Conservation (phyloP, 2,797 vertebrate genomes). For the Lemur catta region DNA sequence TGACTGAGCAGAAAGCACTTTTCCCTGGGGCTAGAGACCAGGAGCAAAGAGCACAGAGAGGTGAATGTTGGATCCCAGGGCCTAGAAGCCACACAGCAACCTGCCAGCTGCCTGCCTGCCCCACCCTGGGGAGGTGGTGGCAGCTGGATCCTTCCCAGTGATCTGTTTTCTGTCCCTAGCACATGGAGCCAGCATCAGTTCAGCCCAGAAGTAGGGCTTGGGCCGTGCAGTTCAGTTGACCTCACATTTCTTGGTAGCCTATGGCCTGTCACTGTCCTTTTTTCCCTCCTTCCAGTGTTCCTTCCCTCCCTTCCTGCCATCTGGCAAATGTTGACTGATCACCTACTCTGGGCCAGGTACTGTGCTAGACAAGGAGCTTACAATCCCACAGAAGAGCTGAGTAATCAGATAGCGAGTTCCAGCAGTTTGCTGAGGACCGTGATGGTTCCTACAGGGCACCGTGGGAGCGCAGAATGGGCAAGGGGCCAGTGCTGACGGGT, state of each 20-base stretch:
- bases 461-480: not conserved
- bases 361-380: not conserved
- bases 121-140: accelerated
- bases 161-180: not conserved
- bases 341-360: not conserved
- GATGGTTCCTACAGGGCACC: too few relatives aligned
- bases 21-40: not conserved
- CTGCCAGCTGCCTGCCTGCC: not conserved
- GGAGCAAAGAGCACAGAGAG: not conserved
- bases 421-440: not conserved
- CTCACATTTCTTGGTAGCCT: not conserved
- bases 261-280: not conserved
- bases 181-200: not conserved
- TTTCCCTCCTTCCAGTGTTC: too few relatives aligned
- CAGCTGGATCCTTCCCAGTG: not conserved
- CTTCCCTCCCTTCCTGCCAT: not conserved
- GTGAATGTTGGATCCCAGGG: not conserved
- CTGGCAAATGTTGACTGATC: not conserved
- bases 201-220: not conserved
- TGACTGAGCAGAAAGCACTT: not conserved
- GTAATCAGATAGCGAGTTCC: not conserved
- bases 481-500: too few relatives aligned
- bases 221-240: not conserved
- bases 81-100: not conserved
- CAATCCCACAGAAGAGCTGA: not conserved